Evolutionary conservation across 2,888 invertebrate species (phyloP).

Genomic region (Troides aeacus): DNA sequence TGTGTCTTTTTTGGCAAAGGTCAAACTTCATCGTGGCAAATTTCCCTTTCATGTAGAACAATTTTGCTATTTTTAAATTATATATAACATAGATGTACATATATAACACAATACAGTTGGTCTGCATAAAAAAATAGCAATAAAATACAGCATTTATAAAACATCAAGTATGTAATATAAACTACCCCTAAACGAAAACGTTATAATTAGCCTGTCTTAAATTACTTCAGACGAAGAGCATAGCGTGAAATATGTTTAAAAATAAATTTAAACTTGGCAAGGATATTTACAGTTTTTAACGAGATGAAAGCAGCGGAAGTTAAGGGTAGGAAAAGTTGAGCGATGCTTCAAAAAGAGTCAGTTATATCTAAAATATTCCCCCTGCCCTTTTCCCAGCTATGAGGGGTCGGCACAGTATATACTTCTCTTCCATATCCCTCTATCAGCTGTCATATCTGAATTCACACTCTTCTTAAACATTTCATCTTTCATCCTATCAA

Average conservation of each 20-base stretch:
- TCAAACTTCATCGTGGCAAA: too few species aligned
- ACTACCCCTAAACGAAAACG: background rate
- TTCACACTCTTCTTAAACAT: too few species aligned
- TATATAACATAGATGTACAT: too few species aligned
- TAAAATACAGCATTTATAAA: background rate
- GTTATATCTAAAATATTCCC: background rate
- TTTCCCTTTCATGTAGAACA: too few species aligned
- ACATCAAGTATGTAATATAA: background rate
- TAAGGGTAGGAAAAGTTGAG: conserved; percentile 10
- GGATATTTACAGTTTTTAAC: conserved; percentile 16
- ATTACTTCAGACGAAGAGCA: background rate
- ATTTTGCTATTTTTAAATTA: too few species aligned
- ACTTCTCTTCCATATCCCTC: too few species aligned
- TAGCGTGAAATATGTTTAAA: background rate
- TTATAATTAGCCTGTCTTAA: background rate
- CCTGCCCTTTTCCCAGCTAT: too few species aligned
- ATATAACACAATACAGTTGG: too few species aligned
- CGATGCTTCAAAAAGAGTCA: background rate
- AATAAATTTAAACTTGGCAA: conserved; percentile 6
- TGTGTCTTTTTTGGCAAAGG: too few species aligned
- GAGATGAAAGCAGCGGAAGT: conserved; percentile 18
- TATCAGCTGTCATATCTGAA: too few species aligned
- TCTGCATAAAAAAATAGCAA: background rate
- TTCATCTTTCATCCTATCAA: too few species aligned
- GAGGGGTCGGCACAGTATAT: too few species aligned